Conservation (phyloP, 2,113 vertebrate genomes). For the Pampusana beccarii region DNA sequence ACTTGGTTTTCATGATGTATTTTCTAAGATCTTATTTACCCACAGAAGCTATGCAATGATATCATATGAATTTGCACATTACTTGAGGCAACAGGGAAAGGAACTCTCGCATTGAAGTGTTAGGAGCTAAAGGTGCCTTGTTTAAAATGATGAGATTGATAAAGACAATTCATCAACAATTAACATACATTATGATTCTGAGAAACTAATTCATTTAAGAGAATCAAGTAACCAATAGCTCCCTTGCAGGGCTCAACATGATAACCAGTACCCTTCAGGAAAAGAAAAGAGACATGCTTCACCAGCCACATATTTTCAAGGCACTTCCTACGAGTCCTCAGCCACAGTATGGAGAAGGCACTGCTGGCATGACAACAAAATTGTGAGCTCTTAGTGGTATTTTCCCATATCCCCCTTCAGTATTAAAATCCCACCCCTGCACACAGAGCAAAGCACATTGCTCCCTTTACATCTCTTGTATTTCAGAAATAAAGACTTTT, state of each 20-base stretch:
- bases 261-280: not conserved
- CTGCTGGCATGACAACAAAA: not conserved
- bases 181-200: slow-evolving; percentile 46
- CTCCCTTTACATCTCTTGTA: not conserved
- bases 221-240: slow-evolving; percentile 14
- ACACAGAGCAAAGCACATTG: not conserved
- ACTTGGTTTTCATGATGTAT: not conserved
- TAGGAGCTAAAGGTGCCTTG: slow-evolving; percentile 7
- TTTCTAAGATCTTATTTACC: not conserved
- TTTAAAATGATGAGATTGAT: not conserved
- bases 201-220: slow-evolving; percentile 60
- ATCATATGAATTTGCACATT: not conserved
- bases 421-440: not conserved
- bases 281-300: not conserved
- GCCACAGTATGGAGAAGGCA: not conserved
- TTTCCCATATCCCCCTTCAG: not conserved
- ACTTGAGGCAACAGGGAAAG: slow-evolving; percentile 8
- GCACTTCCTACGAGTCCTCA: not conserved
- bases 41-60: not conserved
- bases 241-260: not conserved
- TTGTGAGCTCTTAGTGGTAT: not conserved
- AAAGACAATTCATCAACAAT: slow-evolving; percentile 34
- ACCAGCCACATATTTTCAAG: not conserved
- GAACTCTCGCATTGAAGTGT: not conserved
- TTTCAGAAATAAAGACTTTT: not conserved